Conservation (phyloP, 2,888 invertebrate species). For the Nysson spinosus region DNA sequence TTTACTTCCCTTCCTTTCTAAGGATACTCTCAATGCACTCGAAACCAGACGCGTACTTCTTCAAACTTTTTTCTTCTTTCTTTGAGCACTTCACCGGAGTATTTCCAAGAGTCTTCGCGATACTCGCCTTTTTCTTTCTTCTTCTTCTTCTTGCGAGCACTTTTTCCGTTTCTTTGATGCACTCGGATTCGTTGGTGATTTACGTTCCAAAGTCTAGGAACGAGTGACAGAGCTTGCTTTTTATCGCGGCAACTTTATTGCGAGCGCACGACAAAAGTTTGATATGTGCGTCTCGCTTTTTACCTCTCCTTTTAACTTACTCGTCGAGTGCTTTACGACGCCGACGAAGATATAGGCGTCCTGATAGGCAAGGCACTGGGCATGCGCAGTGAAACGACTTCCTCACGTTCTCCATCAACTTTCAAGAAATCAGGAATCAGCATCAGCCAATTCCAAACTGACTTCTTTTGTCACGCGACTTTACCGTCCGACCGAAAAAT, state of each 20-base stretch:
- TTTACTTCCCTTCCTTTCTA: not conserved
- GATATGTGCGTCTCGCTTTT: slow-evolving; percentile 52
- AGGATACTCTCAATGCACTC: not conserved
- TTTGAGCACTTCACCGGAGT: slow-evolving; percentile 2
- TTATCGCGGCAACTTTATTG: slow-evolving; percentile 39
- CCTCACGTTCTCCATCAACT: slow-evolving; percentile 16
- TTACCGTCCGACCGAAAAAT: not conserved
- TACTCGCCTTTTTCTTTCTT: slow-evolving; percentile 2
- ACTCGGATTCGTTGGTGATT: slow-evolving; percentile 5
- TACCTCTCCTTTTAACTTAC: not conserved
- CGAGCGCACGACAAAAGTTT: slow-evolving; percentile 57
- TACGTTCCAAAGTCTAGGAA: slow-evolving; percentile 23
- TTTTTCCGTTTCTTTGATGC: not conserved
- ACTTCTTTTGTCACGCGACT: not conserved
- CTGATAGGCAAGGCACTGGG: slow-evolving; percentile 72
- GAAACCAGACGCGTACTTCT: not conserved
- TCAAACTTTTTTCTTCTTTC: not conserved
- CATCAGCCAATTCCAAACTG: slow-evolving; percentile 6
- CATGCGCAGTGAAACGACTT: slow-evolving; percentile 62
- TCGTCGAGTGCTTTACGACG: slow-evolving; percentile 39
- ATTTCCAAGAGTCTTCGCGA: not conserved
- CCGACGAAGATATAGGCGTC: slow-evolving; percentile 60
- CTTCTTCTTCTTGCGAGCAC: slow-evolving; percentile 3
- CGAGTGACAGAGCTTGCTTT: slow-evolving; percentile 35
- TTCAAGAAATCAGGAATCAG: slow-evolving; percentile 10